Evolutionary conservation across 2,797 vertebrate species (phyloP).

Genomic region (Melopsittacus undulatus): DNA sequence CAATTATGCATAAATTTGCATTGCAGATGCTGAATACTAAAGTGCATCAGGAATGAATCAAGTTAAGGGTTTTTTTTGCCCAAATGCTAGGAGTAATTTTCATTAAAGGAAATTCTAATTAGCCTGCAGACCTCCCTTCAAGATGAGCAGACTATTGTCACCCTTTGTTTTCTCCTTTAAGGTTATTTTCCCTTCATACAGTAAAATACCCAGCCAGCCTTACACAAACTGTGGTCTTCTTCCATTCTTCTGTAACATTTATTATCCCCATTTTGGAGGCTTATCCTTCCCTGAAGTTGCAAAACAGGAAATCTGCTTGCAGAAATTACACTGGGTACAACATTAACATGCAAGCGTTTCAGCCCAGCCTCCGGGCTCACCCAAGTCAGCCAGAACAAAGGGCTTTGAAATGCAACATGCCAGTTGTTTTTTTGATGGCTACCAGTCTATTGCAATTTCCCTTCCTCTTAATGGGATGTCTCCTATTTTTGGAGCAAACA

Average conservation of each 20-base stretch:
- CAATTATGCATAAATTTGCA: conserved; percentile 46
- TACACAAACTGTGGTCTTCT: not conserved
- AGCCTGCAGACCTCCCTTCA: conserved; percentile 3
- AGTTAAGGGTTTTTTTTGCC: not conserved
- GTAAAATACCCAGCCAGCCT: not conserved
- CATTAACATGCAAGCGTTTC: conserved; percentile 16
- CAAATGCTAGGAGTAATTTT: not conserved
- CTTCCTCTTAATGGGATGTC: conserved; percentile 37
- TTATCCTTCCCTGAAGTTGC: not conserved
- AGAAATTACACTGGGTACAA: not conserved
- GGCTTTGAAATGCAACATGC: not conserved
- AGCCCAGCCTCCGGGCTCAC: conserved; percentile 14
- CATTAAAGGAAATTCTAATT: conserved; percentile 38
- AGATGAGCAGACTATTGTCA: not conserved
- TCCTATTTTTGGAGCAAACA: conserved; percentile 64
- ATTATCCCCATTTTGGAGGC: not conserved
- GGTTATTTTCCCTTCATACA: conserved; percentile 3
- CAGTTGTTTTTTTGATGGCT: conserved; percentile 43
- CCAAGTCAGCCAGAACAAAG: conserved; percentile 30
- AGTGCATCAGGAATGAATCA: conserved; percentile 1
- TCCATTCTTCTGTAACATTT: not conserved
- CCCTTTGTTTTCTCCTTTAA: not conserved
- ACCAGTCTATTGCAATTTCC: conserved; percentile 38
- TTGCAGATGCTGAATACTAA: conserved; percentile 37
- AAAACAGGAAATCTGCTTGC: not conserved